These are phyloP conservation scores for Colistium nudipinnis DNA, from an alignment of 2,113 vertebrate genomes.

Conservation along the genomic window DNA sequence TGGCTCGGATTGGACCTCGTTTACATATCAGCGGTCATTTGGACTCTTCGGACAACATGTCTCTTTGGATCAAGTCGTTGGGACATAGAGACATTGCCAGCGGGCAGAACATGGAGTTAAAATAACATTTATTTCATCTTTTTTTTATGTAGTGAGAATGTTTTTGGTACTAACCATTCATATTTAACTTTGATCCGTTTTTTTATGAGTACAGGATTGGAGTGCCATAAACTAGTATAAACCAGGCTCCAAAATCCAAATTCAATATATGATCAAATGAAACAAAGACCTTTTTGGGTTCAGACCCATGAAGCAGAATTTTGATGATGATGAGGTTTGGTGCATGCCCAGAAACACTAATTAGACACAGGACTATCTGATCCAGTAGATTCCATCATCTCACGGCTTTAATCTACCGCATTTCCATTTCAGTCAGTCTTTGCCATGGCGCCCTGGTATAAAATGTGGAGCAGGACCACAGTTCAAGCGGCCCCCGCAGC, in stretches of 20 bases:
- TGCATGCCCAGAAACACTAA: slow-evolving; percentile 38
- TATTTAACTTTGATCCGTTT: too few relatives aligned
- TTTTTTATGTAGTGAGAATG: too few relatives aligned
- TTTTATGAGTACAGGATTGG: too few relatives aligned
- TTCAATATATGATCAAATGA: too few relatives aligned
- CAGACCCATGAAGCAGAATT: too few relatives aligned
- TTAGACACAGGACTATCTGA: too few relatives aligned
- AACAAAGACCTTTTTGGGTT: too few relatives aligned
- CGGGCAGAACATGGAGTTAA: too few relatives aligned
- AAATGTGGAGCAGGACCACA: slow-evolving; percentile 7
- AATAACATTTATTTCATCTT: too few relatives aligned
- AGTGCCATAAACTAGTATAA: too few relatives aligned
- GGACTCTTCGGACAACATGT: background rate
- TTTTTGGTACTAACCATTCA: too few relatives aligned
- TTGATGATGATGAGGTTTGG: slow-evolving; percentile 2
- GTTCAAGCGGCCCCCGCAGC: slow-evolving; percentile 38
- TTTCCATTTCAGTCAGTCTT: slow-evolving; percentile 59
- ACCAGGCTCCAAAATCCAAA: too few relatives aligned
- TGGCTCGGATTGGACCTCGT: background rate
- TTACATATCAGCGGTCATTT: background rate
- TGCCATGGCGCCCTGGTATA: slow-evolving; percentile 34
- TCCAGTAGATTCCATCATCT: slow-evolving; percentile 61
- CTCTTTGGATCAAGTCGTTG: background rate
- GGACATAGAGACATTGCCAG: background rate
- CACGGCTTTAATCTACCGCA: slow-evolving; percentile 44